Base-by-base conservation (phyloP, 1,140 invertebrate genomes). In the Sminthurinus signatus region DNA sequence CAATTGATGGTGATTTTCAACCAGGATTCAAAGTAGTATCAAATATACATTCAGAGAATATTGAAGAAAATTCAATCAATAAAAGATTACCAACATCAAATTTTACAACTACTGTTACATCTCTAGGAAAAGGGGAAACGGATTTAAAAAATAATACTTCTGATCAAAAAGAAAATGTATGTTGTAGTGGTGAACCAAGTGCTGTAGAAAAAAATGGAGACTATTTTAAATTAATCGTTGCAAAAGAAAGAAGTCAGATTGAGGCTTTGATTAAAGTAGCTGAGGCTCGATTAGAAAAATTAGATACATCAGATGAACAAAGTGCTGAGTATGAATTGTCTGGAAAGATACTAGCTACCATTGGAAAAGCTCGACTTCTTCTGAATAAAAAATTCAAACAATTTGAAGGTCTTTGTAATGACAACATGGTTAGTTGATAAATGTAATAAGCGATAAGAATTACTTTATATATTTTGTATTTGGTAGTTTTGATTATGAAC, bases 321-420 rank as follows among this genome's bases (percentile, higher is more conserved):
- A 46, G 44, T 46, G 15, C 19, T 17, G 44, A 46, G 4, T 5
- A 19, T 15, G 50, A 52, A 52, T 17, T 52, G 12, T 52, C 21
- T 5, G 93, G 93, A 0, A 84, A 89, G 73, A 79, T 96, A 42
- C 80, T 91, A 51, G 87, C 93, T 12, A 90, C 92, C 17, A 84
- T 90, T 25, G 94, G 94, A 19, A 96, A 96, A 79, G 92, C 92
- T 8, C 83, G 89, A 64, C 80, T 98, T 51, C 78, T 98, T 52
- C 84, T 91, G 14, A 85, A 85, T 17, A 89, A 96, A 78, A 97
- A 96, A 76, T 93, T 96, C 83, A 87, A 92, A 76, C 94, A 98
- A 76, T 97, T 97, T 77, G 84, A 88, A 80, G 92, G 88, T 62
- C 77, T 91, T 12, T 91, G 88, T 76, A 80, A 85, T 19, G 87